Conservation (phyloP, 2,113 vertebrate genomes). For the Carassius gibelio region DNA sequence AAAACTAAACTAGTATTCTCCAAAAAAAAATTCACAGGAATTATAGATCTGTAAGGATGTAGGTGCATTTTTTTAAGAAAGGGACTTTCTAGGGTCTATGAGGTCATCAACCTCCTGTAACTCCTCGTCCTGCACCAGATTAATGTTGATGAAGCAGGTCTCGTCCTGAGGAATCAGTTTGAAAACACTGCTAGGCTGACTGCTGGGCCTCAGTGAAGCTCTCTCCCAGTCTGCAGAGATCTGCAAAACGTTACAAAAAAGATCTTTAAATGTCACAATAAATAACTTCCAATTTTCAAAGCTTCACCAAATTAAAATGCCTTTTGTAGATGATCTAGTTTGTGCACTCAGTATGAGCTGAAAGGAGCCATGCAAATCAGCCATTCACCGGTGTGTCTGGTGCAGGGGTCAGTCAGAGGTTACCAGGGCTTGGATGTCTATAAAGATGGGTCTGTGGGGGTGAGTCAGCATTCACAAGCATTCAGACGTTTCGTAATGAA, state of each 20-base stretch:
- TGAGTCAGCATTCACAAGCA: conserved; percentile 4
- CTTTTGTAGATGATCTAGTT: not conserved
- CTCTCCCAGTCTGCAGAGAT: conserved; percentile 93
- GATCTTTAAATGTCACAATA: not conserved
- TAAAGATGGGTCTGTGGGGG: not conserved
- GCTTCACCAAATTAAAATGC: not conserved
- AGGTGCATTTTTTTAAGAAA: not conserved
- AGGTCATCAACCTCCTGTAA: conserved; percentile 97
- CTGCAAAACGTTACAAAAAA: conserved; percentile 66
- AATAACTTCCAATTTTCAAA: not conserved
- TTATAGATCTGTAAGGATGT: not conserved
- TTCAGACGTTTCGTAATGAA: not conserved
- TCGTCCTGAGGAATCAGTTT: conserved; percentile 84
- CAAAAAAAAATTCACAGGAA: too few relatives aligned
- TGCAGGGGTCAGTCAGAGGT: conserved; percentile 15
- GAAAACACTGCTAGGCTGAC: conserved; percentile 79
- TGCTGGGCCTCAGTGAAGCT: conserved; percentile 78
- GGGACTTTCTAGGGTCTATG: conserved; percentile 68
- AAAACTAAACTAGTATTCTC: not conserved
- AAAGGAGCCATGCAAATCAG: not conserved
- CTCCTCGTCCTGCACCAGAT: conserved; percentile 88
- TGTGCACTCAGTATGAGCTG: not conserved
- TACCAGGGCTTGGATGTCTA: not conserved
- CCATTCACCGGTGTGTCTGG: not conserved
- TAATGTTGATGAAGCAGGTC: conserved; percentile 83